Conservation (phyloP, 2,888 invertebrate genomes). For the Dione juno region DNA sequence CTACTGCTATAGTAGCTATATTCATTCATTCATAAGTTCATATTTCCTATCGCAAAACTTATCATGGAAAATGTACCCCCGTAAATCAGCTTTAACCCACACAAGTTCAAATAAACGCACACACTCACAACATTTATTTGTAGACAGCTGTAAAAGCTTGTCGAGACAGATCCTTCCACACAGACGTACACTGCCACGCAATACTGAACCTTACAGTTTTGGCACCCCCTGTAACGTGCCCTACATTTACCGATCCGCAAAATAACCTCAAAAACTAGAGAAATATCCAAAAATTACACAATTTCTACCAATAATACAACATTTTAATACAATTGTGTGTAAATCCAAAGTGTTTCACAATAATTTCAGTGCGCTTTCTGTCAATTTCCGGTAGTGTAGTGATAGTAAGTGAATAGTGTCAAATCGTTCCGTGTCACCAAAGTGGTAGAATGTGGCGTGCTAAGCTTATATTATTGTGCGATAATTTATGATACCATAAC, state of each 20-base stretch:
- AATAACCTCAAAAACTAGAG: conserved; percentile 79
- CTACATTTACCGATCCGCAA: conserved; percentile 74
- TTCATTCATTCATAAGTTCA: not conserved
- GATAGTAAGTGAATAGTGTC: conserved; percentile 41
- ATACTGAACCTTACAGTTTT: conserved; percentile 65
- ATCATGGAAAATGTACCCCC: conserved; percentile 51
- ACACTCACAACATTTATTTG: conserved; percentile 49
- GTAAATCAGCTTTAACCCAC: conserved; percentile 47
- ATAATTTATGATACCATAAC: conserved; percentile 49
- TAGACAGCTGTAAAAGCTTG: conserved; percentile 43
- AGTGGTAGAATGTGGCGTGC: conserved; percentile 48
- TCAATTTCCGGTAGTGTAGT: conserved; percentile 27
- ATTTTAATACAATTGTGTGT: not conserved
- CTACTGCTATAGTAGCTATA: not conserved
- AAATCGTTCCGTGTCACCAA: conserved; percentile 38
- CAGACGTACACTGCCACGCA: conserved; percentile 51
- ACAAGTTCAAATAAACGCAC: conserved; percentile 51
- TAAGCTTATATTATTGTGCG: conserved; percentile 41
- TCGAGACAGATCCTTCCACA: conserved; percentile 59
- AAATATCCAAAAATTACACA: conserved; percentile 59
- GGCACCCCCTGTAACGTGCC: conserved; percentile 66
- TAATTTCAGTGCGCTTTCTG: conserved; percentile 22
- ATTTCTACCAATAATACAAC: conserved; percentile 51
- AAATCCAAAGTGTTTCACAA: conserved; percentile 6
- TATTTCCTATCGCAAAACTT: conserved; percentile 45